These are phyloP conservation scores for Apotomis capreana DNA, from an alignment of 2,888 invertebrate species.

Conservation along the genomic window DNA sequence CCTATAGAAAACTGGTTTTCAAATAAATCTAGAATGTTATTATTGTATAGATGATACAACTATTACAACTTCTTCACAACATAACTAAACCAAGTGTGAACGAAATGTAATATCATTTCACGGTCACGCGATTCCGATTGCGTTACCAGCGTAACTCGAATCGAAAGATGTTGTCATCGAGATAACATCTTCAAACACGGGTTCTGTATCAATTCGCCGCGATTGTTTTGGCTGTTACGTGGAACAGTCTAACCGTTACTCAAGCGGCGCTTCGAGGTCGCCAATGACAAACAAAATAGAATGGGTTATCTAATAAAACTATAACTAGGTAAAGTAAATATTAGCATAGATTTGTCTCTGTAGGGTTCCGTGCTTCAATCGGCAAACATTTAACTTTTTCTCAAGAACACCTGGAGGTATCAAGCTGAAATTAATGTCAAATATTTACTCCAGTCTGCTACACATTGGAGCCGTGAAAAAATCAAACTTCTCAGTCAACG, in stretches of 20 bases:
- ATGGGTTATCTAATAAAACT: slow-evolving; percentile 11
- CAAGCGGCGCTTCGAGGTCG: slow-evolving; percentile 12
- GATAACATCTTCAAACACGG: slow-evolving; percentile 6
- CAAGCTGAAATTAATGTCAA: too few relatives aligned
- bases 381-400: too few relatives aligned
- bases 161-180: slow-evolving; percentile 9
- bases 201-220: slow-evolving; percentile 9
- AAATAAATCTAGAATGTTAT: too few relatives aligned
- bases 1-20: too few relatives aligned
- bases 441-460: too few relatives aligned
- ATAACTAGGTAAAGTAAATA: not conserved
- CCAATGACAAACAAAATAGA: not conserved
- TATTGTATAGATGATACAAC: too few relatives aligned
- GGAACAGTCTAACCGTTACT: slow-evolving; percentile 3
- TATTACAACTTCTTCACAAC: too few relatives aligned
- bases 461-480: too few relatives aligned
- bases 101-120: not conserved
- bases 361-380: not conserved
- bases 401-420: too few relatives aligned
- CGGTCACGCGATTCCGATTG: not conserved
- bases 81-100: too few relatives aligned
- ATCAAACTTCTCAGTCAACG: too few relatives aligned
- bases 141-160: not conserved
- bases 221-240: slow-evolving; percentile 4
- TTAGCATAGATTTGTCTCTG: not conserved